Evolutionary conservation across 2,113 vertebrate genomes (phyloP).

Genomic region (Colius striatus): DNA sequence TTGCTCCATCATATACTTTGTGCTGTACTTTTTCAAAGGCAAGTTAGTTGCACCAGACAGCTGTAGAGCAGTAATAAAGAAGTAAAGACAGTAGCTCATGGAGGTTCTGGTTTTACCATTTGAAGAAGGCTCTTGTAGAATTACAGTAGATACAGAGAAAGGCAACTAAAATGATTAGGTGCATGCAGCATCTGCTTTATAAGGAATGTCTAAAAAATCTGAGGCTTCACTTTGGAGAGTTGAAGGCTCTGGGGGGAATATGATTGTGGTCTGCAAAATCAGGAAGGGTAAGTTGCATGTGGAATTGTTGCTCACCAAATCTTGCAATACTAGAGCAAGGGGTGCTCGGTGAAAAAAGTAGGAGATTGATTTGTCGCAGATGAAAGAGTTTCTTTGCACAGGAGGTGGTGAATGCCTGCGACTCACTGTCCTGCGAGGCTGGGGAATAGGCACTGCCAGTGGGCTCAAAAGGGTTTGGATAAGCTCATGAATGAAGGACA

Average conservation of each 20-base stretch:
- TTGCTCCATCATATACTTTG: neutral
- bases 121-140: neutral
- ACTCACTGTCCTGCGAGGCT: neutral
- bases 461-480: neutral
- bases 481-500: neutral
- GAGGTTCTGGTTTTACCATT: neutral
- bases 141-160: neutral
- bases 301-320: neutral
- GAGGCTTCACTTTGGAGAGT: neutral
- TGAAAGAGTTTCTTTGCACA: neutral
- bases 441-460: neutral
- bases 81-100: neutral
- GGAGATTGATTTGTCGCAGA: neutral
- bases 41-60: neutral
- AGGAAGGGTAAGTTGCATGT: neutral
- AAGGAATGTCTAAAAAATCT: neutral
- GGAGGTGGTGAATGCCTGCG: neutral
- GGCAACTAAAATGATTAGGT: neutral
- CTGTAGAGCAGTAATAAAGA: neutral
- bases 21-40: neutral
- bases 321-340: rapidly evolving
- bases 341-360: neutral
- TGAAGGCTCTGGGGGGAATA: neutral
- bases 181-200: neutral
- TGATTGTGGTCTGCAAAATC: neutral